Percentiles rank a stretch among this genome's conserved stretches.
Evolutionary conservation across 2,113 vertebrate species (phyloP).

Genomic region (Rhinoderma darwinii): DNA sequence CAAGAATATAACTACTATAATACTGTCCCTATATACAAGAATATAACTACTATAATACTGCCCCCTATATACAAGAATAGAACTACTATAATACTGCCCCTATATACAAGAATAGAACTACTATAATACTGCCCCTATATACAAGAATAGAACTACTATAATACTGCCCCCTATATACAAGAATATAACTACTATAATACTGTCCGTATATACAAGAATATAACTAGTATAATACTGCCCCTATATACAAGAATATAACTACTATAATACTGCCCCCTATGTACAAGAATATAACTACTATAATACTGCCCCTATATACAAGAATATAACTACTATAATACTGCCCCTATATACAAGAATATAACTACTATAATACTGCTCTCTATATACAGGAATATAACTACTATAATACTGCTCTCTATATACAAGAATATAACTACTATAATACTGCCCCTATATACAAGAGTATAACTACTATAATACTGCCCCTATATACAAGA

Average conservation of each 20-base stretch:
- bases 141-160: too few relatives aligned
- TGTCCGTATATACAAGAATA: not conserved
- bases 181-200: not conserved
- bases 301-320: slow-evolving; percentile 3
- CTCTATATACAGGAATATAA: not conserved
- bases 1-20: slow-evolving; percentile 2
- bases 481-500: not conserved
- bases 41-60: slow-evolving; percentile 8
- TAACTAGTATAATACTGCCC: not conserved
- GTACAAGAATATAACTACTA: not conserved
- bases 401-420: slow-evolving; percentile 11
- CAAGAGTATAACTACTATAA: slow-evolving; percentile 2
- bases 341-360: not conserved
- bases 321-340: slow-evolving; percentile 8
- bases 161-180: not conserved
- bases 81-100: slow-evolving; percentile 7
- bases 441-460: slow-evolving; percentile 3
- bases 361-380: slow-evolving; percentile 1
- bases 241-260: not conserved
- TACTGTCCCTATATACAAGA: not conserved
- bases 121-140: not conserved
- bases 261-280: not conserved
- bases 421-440: slow-evolving; percentile 10
- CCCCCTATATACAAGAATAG: not conserved
- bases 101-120: not conserved